Conservation (phyloP, 2,888 invertebrate genomes). For the Blastobasis adustella region DNA sequence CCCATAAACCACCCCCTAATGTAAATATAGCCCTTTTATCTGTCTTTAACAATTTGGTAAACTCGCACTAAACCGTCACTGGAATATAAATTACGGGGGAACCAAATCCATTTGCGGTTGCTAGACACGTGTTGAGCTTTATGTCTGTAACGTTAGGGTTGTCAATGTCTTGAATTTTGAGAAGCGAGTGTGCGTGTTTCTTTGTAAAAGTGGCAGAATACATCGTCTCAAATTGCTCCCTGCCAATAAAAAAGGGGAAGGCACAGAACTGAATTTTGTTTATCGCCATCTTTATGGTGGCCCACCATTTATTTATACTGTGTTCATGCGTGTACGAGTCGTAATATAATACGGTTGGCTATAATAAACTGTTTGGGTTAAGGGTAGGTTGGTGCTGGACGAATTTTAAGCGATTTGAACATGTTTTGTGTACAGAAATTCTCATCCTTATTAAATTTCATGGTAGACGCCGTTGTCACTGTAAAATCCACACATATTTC, state of each 20-base stretch:
- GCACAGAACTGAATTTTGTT: conserved; percentile 68
- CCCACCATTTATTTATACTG: conserved; percentile 64
- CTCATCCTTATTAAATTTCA: no score
- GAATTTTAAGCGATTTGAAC: neutral
- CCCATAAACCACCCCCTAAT: conserved; percentile 63
- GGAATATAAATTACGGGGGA: conserved; percentile 64
- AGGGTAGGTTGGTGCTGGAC: conserved; percentile 38
- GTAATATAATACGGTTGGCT: conserved; percentile 61
- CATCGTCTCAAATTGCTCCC: conserved; percentile 70
- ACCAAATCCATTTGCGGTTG: conserved; percentile 21
- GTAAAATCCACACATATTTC: no score
- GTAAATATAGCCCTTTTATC: conserved; percentile 71
- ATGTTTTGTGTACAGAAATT: no score
- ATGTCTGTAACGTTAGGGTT: no score
- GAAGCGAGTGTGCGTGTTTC: neutral
- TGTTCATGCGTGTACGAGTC: conserved; percentile 58
- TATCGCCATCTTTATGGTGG: conserved; percentile 71
- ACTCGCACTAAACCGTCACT: conserved; percentile 67
- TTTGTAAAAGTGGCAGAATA: conserved; percentile 53
- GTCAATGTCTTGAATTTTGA: no score
- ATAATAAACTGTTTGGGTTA: conserved; percentile 53
- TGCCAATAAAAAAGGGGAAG: conserved; percentile 71
- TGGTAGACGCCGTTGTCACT: no score
- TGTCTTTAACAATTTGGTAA: conserved; percentile 73
- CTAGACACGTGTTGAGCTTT: no score